Evolutionary conservation across 2,113 vertebrate genomes (phyloP).

Genomic region (Apeltes quadracus): DNA sequence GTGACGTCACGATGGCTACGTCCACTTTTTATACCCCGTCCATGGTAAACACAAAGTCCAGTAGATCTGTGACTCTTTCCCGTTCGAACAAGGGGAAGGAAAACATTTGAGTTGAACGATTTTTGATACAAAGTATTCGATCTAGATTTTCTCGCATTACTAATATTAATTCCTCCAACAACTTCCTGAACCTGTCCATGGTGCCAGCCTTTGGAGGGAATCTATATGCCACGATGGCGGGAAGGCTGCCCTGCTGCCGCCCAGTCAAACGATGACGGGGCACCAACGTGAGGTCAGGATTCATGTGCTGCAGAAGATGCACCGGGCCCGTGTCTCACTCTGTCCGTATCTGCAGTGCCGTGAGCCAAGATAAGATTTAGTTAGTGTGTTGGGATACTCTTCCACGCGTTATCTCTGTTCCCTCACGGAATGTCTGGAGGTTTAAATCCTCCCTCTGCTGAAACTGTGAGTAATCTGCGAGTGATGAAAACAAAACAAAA

Average conservation of each 20-base stretch:
- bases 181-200: background rate
- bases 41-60: too few relatives aligned
- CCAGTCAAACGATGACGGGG: background rate
- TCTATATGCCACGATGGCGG: too few relatives aligned
- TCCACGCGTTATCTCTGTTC: slow-evolving; percentile 68
- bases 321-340: background rate
- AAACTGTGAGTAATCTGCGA: slow-evolving; percentile 59
- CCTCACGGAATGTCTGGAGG: slow-evolving; percentile 65
- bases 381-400: background rate
- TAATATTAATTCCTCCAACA: background rate
- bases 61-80: too few relatives aligned
- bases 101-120: too few relatives aligned
- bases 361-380: slow-evolving; percentile 6
- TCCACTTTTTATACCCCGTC: too few relatives aligned
- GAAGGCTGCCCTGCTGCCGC: too few relatives aligned
- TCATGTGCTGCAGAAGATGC: background rate
- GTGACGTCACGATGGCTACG: too few relatives aligned
- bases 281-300: background rate
- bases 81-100: too few relatives aligned
- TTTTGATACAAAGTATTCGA: too few relatives aligned
- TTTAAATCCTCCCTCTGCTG: slow-evolving; percentile 67
- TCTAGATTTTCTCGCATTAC: too few relatives aligned
- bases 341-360: background rate
- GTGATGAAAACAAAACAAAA: slow-evolving; percentile 44
- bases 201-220: too few relatives aligned